A percentile compares a stretch with the other conserved stretches of the same genome.
phyloP scores from a whole-genome alignment of 2,797 vertebrate species.

The Mycteria americana region DNA sequence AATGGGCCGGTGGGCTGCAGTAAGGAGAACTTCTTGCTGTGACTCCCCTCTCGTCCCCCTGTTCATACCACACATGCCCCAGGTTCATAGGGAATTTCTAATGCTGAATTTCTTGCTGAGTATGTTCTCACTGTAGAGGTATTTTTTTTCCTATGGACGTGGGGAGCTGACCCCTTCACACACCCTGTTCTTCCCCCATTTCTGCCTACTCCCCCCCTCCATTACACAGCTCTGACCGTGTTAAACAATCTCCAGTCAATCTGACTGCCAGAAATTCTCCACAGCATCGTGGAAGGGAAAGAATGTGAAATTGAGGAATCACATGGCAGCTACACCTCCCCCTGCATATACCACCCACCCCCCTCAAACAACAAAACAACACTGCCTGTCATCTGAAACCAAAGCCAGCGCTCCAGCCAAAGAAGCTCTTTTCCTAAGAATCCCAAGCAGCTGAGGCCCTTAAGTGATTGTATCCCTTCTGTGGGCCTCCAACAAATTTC shows the following conservation, averaged over 20 bases:
- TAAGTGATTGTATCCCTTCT: conserved; percentile 74
- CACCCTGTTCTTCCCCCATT: neutral
- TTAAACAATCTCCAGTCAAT: conserved; percentile 40
- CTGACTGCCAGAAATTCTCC: conserved; percentile 49
- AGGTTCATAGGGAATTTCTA: neutral
- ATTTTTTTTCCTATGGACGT: neutral
- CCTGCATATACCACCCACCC: conserved; percentile 23
- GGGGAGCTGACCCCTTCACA: neutral
- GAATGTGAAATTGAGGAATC: conserved; percentile 52
- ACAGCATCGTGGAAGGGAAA: conserved; percentile 45
- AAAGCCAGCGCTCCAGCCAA: conserved; percentile 48
- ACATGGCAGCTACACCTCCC: conserved; percentile 49
- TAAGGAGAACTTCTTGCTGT: neutral
- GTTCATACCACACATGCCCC: neutral
- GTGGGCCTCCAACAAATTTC: conserved; percentile 67
- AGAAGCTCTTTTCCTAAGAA: conserved; percentile 56
- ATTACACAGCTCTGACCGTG: neutral
- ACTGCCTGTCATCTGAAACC: conserved; percentile 73
- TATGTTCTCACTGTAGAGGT: neutral
- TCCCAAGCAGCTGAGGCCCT: conserved; percentile 56
- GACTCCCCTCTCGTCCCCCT: neutral
- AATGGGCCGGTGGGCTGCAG: neutral
- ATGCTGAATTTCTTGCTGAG: neutral
- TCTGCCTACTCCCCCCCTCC: neutral
- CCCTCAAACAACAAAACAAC: conserved; percentile 72